Conservation (phyloP, 2,888 invertebrate genomes). For the Aphodius sticticus region DNA sequence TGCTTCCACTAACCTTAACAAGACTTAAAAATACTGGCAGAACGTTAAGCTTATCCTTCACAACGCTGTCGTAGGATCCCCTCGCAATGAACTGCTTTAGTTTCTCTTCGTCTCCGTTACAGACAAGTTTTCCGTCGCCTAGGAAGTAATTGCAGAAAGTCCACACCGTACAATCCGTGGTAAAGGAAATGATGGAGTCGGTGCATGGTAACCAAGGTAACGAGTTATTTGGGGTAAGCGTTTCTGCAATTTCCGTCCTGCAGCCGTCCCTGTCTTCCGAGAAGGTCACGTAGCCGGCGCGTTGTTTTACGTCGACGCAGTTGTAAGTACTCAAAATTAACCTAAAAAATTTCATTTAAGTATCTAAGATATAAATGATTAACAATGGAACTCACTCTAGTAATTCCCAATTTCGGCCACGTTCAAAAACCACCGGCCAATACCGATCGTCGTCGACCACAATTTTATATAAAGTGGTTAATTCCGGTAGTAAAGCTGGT, state of each 20-base stretch:
- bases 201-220: constrained; percentile 73
- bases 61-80: constrained; percentile 81
- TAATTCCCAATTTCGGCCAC: constrained; percentile 84
- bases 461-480: constrained; percentile 77
- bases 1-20: constrained; percentile 65
- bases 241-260: constrained; percentile 79
- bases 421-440: constrained; percentile 87
- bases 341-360: constrained; percentile 54
- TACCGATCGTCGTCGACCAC: constrained; percentile 85
- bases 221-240: constrained; percentile 76
- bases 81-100: constrained; percentile 70
- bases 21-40: constrained; percentile 77
- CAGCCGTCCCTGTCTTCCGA: constrained; percentile 84
- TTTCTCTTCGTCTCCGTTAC: constrained; percentile 61
- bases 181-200: constrained; percentile 76
- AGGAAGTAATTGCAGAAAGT: constrained; percentile 77
- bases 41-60: constrained; percentile 79
- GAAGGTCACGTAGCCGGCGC: constrained; percentile 89
- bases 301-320: constrained; percentile 85
- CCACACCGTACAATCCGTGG: constrained; percentile 74
- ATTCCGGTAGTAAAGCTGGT: constrained; percentile 87
- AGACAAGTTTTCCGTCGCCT: constrained; percentile 47
- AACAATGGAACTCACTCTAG: constrained; percentile 67
- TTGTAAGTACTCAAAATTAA: constrained; percentile 73
- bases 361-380: background rate